These are phyloP conservation scores for Heteromormyrus szaboi DNA, from an alignment of 2,797 vertebrate species.

Conservation along the genomic window DNA sequence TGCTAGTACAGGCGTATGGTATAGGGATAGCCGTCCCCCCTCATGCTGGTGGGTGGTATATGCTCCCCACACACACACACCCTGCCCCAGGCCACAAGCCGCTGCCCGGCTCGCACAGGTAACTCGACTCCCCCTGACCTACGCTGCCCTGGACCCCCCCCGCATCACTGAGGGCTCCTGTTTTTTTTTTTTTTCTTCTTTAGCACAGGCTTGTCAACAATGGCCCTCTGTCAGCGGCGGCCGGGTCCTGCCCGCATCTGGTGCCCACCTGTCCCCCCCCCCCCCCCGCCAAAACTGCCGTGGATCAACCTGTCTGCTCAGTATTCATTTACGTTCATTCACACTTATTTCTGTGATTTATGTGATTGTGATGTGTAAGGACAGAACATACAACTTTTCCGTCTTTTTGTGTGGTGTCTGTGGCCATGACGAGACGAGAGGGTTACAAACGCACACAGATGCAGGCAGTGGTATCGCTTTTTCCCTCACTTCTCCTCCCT, in stretches of 20 bases:
- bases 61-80: neutral
- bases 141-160: slow-evolving; percentile 39
- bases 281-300: slow-evolving; percentile 18
- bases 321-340: neutral
- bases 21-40: neutral
- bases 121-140: slow-evolving; percentile 57
- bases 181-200: slow-evolving; percentile 33
- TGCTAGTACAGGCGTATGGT: neutral
- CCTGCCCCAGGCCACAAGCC: neutral
- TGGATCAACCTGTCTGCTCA: neutral
- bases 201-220: slow-evolving; percentile 61
- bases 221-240: slow-evolving; percentile 71
- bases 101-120: neutral
- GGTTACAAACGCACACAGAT: neutral
- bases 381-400: neutral
- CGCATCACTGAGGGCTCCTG: slow-evolving; percentile 54
- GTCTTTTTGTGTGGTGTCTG: neutral
- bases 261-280: slow-evolving; percentile 63
- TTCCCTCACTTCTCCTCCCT: slow-evolving; percentile 31
- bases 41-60: neutral
- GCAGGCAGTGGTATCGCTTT: neutral
- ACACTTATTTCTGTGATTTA: neutral
- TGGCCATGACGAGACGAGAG: neutral
- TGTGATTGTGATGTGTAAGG: neutral
- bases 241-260: slow-evolving; percentile 72